Base-by-base conservation (phyloP, 2,113 vertebrate species). In the Crotalus tigris region DNA sequence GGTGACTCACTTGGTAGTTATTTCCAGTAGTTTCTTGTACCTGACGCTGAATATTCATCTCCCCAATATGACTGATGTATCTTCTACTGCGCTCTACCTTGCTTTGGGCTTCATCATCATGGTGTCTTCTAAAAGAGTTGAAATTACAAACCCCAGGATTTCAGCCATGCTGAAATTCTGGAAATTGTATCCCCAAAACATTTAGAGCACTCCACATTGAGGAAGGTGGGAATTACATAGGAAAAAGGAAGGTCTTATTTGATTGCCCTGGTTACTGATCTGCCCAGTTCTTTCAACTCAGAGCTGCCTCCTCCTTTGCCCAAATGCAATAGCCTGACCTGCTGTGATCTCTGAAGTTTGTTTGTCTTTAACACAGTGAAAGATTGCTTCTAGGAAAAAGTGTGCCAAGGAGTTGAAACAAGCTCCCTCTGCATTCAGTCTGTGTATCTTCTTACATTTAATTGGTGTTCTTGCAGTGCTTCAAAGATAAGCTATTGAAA, bases 401-500 rank as follows among this genome's bases (percentile, higher is more conserved):
- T 61, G 5, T 85, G 44, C 55, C 75, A 92, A 49, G 39, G 61
- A 92, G 33, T 93, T 54, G 58, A 64, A 93, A 46, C 55, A 90
- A 75, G 86, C 29, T 91, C 51, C 54, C 64, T 85, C 53, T 81
- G 53, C 90, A 88, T 44, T 91, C 89, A 87, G 92, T 9, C 85
- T 91, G 33, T 64, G 29, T 87, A 91, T 90, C 89, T 46, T 33
- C 51, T 91, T 81, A 81, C 61, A 88, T 91, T 91, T 91, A 81
- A 81, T 91, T 91, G 61, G 54, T 39, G 44, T 53, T 93, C 87
- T 91, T 93, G 92, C 11, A 39, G 4, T 33, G 59, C 85, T 75
- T 69, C 54, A 86, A 88, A 81, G 93, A 93, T 93, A 91, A 93
- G 93, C 93, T 81, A 81, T 88, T 88, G 93, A 81, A 81, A 88